These are phyloP conservation scores for Trichoplusia ni DNA, from an alignment of 1,140 invertebrate genomes.

Conservation along the genomic window DNA sequence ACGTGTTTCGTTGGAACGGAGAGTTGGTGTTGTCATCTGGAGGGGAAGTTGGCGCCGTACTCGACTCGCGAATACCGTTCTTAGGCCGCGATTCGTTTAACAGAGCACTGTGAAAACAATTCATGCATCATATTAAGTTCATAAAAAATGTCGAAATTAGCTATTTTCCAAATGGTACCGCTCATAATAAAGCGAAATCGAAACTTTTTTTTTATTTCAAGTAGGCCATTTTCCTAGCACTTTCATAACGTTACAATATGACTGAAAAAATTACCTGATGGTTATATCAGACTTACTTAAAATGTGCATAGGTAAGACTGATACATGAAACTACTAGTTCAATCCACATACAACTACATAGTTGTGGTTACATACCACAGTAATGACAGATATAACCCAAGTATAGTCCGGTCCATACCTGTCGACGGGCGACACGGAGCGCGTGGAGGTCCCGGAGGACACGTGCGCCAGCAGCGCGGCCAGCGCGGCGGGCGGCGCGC, in stretches of 20 bases:
- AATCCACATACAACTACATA: too few species aligned
- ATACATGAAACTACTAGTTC: too few species aligned
- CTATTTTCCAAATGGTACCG: too few species aligned
- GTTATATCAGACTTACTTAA: too few species aligned
- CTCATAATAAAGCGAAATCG: too few species aligned
- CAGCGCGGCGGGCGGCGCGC: slow-evolving; percentile 48
- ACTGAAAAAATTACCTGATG: too few species aligned
- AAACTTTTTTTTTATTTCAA: too few species aligned
- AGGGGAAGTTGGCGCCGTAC: slow-evolving; percentile 66
- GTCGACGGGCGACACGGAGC: slow-evolving; percentile 77
- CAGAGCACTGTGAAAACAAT: slow-evolving; percentile 46
- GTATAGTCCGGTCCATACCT: slow-evolving; percentile 44
- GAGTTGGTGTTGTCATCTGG: slow-evolving; percentile 65
- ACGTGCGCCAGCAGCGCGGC: slow-evolving; percentile 64
- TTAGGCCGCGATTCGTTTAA: slow-evolving; percentile 53
- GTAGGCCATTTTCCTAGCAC: too few species aligned
- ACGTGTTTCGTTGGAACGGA: slow-evolving; percentile 71
- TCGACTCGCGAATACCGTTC: slow-evolving; percentile 57
- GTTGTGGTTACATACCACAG: too few species aligned
- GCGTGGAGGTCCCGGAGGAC: slow-evolving; percentile 74
- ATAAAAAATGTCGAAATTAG: neutral
- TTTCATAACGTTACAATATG: too few species aligned
- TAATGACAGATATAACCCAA: too few species aligned
- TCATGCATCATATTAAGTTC: neutral
- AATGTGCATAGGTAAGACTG: too few species aligned